A percentile compares a stretch with the other conserved stretches of the same genome.
Conservation (phyloP, 1,140 invertebrate species). For the Subanguina moxae region DNA sequence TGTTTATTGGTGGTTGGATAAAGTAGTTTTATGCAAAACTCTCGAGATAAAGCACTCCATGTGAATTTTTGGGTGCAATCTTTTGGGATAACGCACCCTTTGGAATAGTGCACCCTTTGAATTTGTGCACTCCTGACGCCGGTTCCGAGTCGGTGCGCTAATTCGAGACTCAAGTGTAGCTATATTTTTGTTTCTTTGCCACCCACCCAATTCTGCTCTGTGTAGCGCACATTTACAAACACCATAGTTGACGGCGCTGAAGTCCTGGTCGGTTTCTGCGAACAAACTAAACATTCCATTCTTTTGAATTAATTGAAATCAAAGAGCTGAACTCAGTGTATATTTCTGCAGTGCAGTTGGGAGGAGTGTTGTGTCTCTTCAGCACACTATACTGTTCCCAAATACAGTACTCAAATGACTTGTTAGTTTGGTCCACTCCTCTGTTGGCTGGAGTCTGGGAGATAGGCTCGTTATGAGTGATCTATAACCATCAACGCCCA, state of each 20-base stretch:
- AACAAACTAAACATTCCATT: slow-evolving; percentile 6
- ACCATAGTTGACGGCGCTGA: slow-evolving; percentile 10
- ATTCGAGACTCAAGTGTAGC: no score
- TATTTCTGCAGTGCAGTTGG: no score
- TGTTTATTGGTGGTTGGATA: no score
- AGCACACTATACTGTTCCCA: slow-evolving; percentile 26
- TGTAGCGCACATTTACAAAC: slow-evolving; percentile 24
- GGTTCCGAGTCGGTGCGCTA: no score
- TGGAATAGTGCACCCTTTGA: no score
- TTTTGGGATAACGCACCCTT: no score
- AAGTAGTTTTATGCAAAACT: no score
- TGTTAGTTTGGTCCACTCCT: background rate
- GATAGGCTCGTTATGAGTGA: slow-evolving; percentile 20
- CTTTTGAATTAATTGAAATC: no score
- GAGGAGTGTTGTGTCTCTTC: background rate
- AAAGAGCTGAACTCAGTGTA: no score
- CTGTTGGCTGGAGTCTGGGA: slow-evolving; percentile 1
- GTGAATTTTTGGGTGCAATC: no score
- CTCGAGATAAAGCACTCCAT: no score
- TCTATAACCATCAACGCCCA: background rate
- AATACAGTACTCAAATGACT: slow-evolving; percentile 29
- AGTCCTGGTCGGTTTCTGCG: slow-evolving; percentile 2
- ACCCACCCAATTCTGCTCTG: slow-evolving; percentile 4
- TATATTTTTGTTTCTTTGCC: background rate
- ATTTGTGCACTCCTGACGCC: no score